Percentiles rank a stretch among this genome's conserved stretches.
Conservation (phyloP, 1,140 invertebrate species). For the Ceratoteleas bidentatus region DNA sequence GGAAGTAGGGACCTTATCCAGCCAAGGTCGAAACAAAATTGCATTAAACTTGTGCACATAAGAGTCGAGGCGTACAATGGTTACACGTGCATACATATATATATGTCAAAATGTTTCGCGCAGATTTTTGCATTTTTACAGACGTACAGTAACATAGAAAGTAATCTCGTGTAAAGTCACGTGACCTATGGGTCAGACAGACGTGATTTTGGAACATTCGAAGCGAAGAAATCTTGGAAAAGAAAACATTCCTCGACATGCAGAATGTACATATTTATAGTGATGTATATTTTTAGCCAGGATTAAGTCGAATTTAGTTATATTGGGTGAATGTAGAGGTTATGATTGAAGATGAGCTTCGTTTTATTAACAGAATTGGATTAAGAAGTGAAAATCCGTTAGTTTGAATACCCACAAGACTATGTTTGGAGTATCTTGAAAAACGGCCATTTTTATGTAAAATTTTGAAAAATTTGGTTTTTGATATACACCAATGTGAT, state of each 20-base stretch:
- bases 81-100: too few relatives aligned
- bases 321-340: too few relatives aligned
- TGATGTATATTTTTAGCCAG: too few relatives aligned
- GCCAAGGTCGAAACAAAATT: conserved; percentile 75
- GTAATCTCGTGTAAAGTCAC: conserved; percentile 38
- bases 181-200: conserved; percentile 33
- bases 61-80: conserved; percentile 58
- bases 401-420: neutral
- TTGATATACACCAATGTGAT: too few relatives aligned
- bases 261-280: too few relatives aligned
- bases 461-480: too few relatives aligned
- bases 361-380: too few relatives aligned
- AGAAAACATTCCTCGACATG: too few relatives aligned
- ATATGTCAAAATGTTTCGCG: conserved; percentile 58
- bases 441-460: too few relatives aligned
- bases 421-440: too few relatives aligned
- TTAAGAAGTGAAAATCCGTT: neutral
- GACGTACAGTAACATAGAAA: conserved; percentile 38
- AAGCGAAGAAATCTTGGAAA: conserved; percentile 24
- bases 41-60: conserved; percentile 70
- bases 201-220: conserved; percentile 36
- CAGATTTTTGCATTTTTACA: conserved; percentile 31
- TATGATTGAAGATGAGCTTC: too few relatives aligned
- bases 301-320: too few relatives aligned
- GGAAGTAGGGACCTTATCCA: conserved; percentile 87